A percentile compares a stretch with the other conserved stretches of the same genome.
phyloP scores from a whole-genome alignment of 1,140 invertebrate genomes.

The Diploscapter pachys region DNA sequence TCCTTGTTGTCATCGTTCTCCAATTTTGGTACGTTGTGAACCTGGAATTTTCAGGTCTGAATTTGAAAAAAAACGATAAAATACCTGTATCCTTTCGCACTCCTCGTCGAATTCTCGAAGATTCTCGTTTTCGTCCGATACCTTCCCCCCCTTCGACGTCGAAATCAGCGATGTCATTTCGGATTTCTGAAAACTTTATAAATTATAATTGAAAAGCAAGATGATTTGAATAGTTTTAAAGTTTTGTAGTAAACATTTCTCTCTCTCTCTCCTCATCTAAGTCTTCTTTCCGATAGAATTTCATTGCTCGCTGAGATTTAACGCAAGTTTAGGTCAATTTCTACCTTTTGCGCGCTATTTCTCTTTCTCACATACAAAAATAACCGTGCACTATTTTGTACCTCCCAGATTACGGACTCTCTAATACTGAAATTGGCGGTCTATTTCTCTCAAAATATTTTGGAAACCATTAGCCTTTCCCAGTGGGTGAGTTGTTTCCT shows the following conservation, averaged over 20 bases:
- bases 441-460: constrained; percentile 7
- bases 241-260: neutral
- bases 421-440: neutral
- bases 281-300: neutral
- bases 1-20: neutral
- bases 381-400: neutral
- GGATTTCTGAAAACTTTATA: neutral
- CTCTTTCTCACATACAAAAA: neutral
- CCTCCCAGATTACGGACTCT: neutral
- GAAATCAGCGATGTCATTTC: neutral
- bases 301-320: neutral
- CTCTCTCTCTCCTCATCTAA: no score
- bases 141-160: neutral
- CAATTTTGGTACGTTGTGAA: neutral
- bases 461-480: neutral
- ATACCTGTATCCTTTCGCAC: neutral
- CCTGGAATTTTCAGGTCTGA: neutral
- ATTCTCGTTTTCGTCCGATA: neutral
- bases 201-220: neutral
- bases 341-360: neutral
- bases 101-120: neutral
- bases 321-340: neutral
- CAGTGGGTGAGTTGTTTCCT: neutral
- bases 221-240: neutral
- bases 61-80: neutral